Base-by-base conservation (phyloP, 2,113 vertebrate genomes). In the Lanius ludovicianus region DNA sequence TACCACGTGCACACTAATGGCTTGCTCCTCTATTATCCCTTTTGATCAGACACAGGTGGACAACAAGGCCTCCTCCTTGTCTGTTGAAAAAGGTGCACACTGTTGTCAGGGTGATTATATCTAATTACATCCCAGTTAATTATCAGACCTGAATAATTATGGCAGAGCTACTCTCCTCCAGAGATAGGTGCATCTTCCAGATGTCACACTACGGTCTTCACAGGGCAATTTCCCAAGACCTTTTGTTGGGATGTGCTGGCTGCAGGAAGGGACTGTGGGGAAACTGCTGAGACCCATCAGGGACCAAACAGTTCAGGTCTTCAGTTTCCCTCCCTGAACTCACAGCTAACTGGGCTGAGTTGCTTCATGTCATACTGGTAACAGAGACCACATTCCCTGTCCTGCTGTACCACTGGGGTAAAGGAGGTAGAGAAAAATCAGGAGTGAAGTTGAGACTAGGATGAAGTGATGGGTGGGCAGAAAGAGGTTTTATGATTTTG, bases 101-200 rank as follows among this genome's bases (percentile, higher is more conserved):
- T 97, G 94, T 97, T 95, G 97, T 97, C 96, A 92, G 95, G 95
- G 94, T 96, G 96, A 98, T 98, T 98, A 97, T 97, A 98, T 98
- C 98, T 98, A 97, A 98, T 98, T 98, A 98, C 97, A 97, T 93
- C 93, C 97, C 95, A 76, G 97, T 97, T 98, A 98, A 98, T 98
- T 98, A 98, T 97, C 91, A 93, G 95, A 97, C 96, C 96, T 95
- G 93, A 98, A 97, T 98, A 97, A 97, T 98, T 97, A 96, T 94
- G 95, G 95, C 84, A 95, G 87, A 94, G 70, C 89, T 68, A 65
- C 92, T 95, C 86, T 95, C 57, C 79, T 89, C 53, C 47, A 89
- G 69, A 95, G 88, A 92, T 85, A 96, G 92, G 94, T 95, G 83
- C 94, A 93, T 96, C 93, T 97, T 94, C 93, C 97, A 98, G 97